Percentiles rank a stretch among this genome's conserved stretches.
These are phyloP conservation scores for Odontamblyopus rebecca DNA, from an alignment of 2,797 vertebrate genomes.

Conservation along the genomic window DNA sequence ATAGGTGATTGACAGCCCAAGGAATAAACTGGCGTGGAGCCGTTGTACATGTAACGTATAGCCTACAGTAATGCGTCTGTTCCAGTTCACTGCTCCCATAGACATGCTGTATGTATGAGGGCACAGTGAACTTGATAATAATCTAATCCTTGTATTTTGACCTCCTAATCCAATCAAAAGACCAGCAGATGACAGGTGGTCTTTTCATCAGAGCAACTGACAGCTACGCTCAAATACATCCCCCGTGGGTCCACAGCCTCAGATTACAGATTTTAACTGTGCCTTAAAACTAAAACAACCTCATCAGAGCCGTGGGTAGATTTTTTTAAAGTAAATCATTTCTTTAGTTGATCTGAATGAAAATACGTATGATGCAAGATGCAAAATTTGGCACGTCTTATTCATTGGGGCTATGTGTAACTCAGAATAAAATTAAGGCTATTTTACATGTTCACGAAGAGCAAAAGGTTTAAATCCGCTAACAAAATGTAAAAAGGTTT, in stretches of 20 bases:
- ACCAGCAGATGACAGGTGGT: conserved; percentile 69
- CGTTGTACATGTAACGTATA: conserved; percentile 15
- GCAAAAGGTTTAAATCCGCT: too few relatives aligned
- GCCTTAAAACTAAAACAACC: conserved; percentile 39
- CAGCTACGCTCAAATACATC: conserved; percentile 59
- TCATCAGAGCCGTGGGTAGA: neutral
- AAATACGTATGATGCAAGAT: neutral
- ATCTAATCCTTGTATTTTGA: conserved; percentile 55
- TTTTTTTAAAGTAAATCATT: neutral
- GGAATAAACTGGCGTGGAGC: neutral
- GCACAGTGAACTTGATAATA: conserved; percentile 50
- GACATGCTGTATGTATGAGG: conserved; percentile 36
- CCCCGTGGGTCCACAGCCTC: conserved; percentile 34
- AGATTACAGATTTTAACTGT: conserved; percentile 59
- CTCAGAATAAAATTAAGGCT: too few relatives aligned
- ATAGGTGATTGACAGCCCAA: conserved; percentile 3
- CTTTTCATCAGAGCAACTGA: conserved; percentile 66
- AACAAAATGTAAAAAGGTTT: too few relatives aligned
- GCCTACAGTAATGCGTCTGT: conserved; percentile 19
- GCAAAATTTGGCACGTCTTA: neutral
- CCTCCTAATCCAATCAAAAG: conserved; percentile 70
- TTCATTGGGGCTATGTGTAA: neutral
- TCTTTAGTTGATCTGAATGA: neutral
- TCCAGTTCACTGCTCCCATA: conserved; percentile 34
- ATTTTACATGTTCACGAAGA: too few relatives aligned